Evolutionary conservation across 2,797 vertebrate genomes (phyloP).

Genomic region (Amazona finschi): DNA sequence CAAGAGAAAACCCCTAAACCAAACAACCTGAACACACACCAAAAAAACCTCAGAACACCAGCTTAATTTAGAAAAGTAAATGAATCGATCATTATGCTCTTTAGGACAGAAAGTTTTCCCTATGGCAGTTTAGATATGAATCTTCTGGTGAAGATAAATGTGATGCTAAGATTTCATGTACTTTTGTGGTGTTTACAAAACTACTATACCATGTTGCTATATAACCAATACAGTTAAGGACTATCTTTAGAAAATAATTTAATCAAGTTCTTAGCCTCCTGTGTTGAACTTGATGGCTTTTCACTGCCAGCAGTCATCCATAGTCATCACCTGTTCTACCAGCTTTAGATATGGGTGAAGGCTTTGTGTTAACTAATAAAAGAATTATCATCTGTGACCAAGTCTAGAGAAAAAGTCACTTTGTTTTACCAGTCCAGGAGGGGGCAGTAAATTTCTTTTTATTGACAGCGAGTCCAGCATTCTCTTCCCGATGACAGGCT

Average conservation of each 20-base stretch:
- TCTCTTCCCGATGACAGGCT: background rate
- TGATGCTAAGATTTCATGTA: background rate
- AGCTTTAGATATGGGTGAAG: background rate
- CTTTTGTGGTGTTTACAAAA: background rate
- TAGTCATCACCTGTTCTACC: background rate
- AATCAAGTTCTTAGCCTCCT: background rate
- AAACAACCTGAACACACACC: background rate
- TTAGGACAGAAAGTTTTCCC: background rate
- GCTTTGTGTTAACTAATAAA: background rate
- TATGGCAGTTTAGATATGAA: background rate
- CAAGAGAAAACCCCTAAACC: background rate
- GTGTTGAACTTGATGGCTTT: background rate
- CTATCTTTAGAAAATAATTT: background rate
- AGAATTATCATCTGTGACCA: background rate
- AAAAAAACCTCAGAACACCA: background rate
- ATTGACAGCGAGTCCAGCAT: background rate
- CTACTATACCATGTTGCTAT: background rate
- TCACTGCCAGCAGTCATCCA: background rate
- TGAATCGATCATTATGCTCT: background rate
- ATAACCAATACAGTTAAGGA: background rate
- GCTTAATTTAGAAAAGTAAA: background rate
- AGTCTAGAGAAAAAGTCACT: background rate
- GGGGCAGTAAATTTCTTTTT: conserved; percentile 73
- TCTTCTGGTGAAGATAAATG: background rate
- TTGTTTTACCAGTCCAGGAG: conserved; percentile 66